Conservation (phyloP, 2,888 invertebrate genomes). For the Sminthurinus aureus region DNA sequence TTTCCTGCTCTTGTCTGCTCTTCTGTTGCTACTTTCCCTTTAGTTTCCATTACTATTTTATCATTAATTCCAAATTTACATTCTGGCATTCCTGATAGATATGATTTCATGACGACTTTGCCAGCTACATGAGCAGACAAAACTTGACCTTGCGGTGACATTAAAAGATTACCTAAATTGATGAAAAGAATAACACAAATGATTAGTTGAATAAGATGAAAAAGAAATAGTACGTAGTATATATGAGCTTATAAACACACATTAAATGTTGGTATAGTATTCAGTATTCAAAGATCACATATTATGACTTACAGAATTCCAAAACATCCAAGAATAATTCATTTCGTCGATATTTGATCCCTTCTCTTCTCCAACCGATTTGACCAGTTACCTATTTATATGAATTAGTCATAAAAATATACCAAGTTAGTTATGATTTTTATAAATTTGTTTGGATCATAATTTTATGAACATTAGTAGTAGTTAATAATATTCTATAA, state of each 20-base stretch:
- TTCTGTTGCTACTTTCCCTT: constrained; percentile 76
- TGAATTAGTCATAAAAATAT: too few species aligned
- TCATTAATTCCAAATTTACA: constrained; percentile 97
- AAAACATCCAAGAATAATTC: constrained; percentile 98
- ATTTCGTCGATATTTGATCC: constrained; percentile 98
- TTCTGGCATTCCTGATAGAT: constrained; percentile 99
- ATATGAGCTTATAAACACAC: too few species aligned
- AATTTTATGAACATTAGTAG: too few species aligned
- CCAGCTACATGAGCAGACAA: constrained; percentile 99
- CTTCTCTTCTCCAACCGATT: constrained; percentile 99
- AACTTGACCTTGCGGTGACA: constrained; percentile 99
- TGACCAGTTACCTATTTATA: constrained; percentile 75
- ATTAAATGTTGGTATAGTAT: too few species aligned
- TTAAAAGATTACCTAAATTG: constrained; percentile 97
- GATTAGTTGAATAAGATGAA: too few species aligned
- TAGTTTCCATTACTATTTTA: constrained; percentile 98
- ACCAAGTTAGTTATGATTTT: too few species aligned
- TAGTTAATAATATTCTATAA: too few species aligned
- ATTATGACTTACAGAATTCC: constrained; percentile 98
- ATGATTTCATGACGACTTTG: constrained; percentile 99
- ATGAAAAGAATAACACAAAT: too few species aligned
- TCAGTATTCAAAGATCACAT: too few species aligned
- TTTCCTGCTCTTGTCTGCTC: constrained; percentile 91
- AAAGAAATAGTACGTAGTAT: too few species aligned
- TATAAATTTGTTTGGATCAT: too few species aligned